These are phyloP conservation scores for Sebastes diaconus DNA, from an alignment of 2,797 vertebrate species.

Conservation along the genomic window DNA sequence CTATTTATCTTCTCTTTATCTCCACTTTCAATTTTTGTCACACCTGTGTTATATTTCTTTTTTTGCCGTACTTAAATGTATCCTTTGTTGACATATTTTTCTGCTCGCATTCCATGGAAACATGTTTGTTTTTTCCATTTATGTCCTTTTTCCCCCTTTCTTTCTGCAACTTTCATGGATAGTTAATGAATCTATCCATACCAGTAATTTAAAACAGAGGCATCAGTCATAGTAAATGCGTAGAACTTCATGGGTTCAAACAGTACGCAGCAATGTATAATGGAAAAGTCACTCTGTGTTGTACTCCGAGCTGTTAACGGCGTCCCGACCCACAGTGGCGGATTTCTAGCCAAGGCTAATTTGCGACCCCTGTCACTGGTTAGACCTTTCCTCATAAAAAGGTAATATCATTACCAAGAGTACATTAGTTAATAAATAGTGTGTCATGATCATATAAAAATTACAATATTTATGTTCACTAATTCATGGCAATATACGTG, in stretches of 20 bases:
- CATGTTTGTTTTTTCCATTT: background rate
- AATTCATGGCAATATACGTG: too few species aligned
- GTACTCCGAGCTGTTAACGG: too few species aligned
- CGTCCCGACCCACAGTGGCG: too few species aligned
- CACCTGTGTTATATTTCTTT: background rate
- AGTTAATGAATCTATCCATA: background rate
- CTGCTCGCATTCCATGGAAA: background rate
- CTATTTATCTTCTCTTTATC: background rate
- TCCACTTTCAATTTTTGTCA: background rate
- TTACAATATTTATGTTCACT: too few species aligned
- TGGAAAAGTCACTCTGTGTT: too few species aligned
- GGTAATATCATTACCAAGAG: too few species aligned
- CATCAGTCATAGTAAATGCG: background rate
- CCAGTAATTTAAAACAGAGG: background rate
- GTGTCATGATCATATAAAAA: too few species aligned
- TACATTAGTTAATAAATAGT: too few species aligned
- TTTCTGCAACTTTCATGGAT: background rate
- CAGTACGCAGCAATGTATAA: background rate
- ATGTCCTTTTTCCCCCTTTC: background rate
- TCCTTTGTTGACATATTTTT: background rate
- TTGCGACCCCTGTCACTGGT: too few species aligned
- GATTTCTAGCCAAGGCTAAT: too few species aligned
- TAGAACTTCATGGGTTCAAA: background rate
- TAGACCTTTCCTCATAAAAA: too few species aligned
- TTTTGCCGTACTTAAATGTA: background rate